Evolutionary conservation across 2,113 vertebrate genomes (phyloP), one percentile per base, ranked within the genome.

Genomic region (Lagopus leucura): DNA sequence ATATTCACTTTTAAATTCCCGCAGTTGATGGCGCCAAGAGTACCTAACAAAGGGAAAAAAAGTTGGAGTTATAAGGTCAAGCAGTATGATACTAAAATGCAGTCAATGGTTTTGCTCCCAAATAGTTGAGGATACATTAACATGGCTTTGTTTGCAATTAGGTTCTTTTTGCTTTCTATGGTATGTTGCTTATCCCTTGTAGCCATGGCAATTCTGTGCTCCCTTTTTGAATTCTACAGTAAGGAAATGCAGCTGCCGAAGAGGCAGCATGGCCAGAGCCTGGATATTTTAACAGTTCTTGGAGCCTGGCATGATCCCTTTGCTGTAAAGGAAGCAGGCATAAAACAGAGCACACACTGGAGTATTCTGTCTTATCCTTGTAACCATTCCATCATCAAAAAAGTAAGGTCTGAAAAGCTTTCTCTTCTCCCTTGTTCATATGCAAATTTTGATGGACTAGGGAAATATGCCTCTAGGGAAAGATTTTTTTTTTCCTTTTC

Each of bases 1-100:
- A 96, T 99, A 99, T 93, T 99, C 99, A 71, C 98, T 99, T 98
- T 99, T 99, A 94, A 99, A 99, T 97, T 99, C 99, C 13, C 99
- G 98, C 88, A 99, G 93, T 34, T 99, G 99, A 97, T 99, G 98
- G 63, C 99, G 98, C 99, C 99, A 99, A 32, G 99, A 99, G 95
- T 99, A 99, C 99, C 99, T 99, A 93, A 63, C 55, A 82, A 84
- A 96, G 30, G 82, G 78, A 75, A 76, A 66, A 83, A 47, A 52
- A 78, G 47, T 52, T 91, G 55, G 32, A 92, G 86, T 97, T 94
- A 91, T 1, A 88, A 91, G 64, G 76, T 93, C 66, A 93, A 69
- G 70, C 54, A 91, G 43, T 36, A 78, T 20, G 73, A 90, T 65
- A 90, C 10, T 60, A 81, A 70, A 94, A 83, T 72, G 22, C 28